These are phyloP conservation scores for Hirtodrosophila alboralis DNA, from an alignment of 2,888 invertebrate genomes.

Conservation along the genomic window DNA sequence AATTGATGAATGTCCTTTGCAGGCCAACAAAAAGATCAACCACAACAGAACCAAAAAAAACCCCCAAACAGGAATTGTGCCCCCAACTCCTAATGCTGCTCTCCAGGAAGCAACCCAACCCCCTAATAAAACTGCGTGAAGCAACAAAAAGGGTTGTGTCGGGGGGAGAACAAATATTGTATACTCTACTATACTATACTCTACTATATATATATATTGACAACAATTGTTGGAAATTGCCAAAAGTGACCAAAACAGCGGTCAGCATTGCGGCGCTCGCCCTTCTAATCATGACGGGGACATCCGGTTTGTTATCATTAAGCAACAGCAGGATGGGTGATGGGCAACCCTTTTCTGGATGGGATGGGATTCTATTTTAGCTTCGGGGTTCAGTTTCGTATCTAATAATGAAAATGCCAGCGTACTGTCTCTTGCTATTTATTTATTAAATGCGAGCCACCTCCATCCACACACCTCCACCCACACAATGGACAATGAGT, in stretches of 20 bases:
- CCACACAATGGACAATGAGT: slow-evolving; percentile 31
- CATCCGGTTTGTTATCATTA: slow-evolving; percentile 76
- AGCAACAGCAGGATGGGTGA: slow-evolving; percentile 49
- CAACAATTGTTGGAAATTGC: slow-evolving; percentile 72
- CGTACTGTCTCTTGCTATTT: slow-evolving; percentile 67
- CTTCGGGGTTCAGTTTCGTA: slow-evolving; percentile 4
- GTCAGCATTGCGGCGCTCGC: slow-evolving; percentile 55
- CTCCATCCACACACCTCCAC: slow-evolving; percentile 8
- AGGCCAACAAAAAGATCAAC: slow-evolving; percentile 48
- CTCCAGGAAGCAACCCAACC: too few relatives aligned
- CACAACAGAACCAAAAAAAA: slow-evolving; percentile 11
- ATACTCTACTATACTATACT: too few relatives aligned
- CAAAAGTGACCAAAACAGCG: slow-evolving; percentile 78
- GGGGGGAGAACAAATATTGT: too few relatives aligned
- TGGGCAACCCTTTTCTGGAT: slow-evolving; percentile 56
- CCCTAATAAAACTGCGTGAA: slow-evolving; percentile 27
- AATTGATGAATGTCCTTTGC: slow-evolving; percentile 64
- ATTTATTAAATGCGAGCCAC: slow-evolving; percentile 69
- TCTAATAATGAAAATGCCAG: slow-evolving; percentile 68
- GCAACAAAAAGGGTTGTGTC: slow-evolving; percentile 41
- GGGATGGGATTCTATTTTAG: slow-evolving; percentile 1
- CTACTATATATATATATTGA: slow-evolving; percentile 25
- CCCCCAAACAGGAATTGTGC: background rate
- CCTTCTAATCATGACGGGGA: slow-evolving; percentile 48
- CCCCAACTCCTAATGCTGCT: slow-evolving; percentile 3